A percentile compares a stretch with the other conserved stretches of the same genome.
These are phyloP conservation scores for Diaphora mendica DNA, from an alignment of 2,888 invertebrate genomes.

Conservation along the genomic window DNA sequence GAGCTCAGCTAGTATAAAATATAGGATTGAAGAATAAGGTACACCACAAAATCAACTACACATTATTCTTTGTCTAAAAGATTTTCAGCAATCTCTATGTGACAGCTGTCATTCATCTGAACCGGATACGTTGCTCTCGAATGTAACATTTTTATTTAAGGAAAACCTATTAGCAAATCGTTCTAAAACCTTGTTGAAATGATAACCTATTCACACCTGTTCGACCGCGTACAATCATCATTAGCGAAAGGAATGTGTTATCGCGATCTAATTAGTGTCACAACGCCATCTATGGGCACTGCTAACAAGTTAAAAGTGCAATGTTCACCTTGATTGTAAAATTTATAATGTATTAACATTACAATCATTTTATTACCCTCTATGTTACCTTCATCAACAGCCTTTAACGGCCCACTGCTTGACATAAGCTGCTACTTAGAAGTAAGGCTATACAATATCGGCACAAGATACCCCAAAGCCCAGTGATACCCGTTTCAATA, in stretches of 20 bases:
- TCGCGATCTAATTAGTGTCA: conserved; percentile 16
- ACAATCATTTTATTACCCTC: background rate
- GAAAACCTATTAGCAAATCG: background rate
- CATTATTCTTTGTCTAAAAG: no score
- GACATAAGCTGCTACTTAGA: no score
- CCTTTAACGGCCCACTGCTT: no score
- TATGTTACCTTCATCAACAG: background rate
- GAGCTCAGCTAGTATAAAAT: no score
- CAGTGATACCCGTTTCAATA: no score
- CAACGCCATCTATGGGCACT: conserved; percentile 19
- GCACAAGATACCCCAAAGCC: no score
- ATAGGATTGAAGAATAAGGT: background rate
- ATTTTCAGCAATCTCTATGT: background rate
- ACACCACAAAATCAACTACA: background rate
- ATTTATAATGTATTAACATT: conserved; percentile 2
- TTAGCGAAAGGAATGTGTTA: conserved; percentile 7
- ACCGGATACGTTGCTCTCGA: background rate
- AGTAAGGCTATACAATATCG: no score
- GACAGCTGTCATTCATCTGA: background rate
- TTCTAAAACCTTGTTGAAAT: background rate
- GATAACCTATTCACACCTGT: background rate
- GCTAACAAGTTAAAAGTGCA: conserved; percentile 11
- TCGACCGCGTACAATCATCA: background rate
- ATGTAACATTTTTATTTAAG: background rate
- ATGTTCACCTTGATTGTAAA: conserved; percentile 10